phyloP scores from a whole-genome alignment of 2,797 vertebrate species.

The Alosa sapidissima region DNA sequence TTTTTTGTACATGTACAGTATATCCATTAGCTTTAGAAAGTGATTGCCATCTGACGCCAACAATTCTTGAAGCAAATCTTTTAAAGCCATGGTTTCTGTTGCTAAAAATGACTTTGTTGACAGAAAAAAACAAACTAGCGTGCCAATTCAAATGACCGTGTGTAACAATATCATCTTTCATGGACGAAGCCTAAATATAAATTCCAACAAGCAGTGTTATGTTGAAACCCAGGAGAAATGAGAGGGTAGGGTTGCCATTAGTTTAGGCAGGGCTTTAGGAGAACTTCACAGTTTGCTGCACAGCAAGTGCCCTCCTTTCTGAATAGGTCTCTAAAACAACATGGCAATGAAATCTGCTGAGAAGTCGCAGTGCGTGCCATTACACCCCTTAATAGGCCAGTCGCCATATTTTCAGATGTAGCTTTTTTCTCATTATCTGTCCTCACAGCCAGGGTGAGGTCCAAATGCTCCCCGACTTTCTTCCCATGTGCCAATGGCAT shows the following conservation, averaged over 20 bases:
- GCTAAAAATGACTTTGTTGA: conserved; percentile 16
- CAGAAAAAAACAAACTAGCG: not conserved
- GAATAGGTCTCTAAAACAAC: not conserved
- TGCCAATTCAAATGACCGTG: not conserved
- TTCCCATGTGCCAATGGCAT: conserved; percentile 78
- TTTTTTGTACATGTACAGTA: not conserved
- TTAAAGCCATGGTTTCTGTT: not conserved
- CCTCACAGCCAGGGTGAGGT: conserved; percentile 37
- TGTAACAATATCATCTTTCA: conserved; percentile 5
- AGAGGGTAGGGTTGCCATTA: not conserved
- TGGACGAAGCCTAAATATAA: not conserved
- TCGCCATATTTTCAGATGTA: not conserved
- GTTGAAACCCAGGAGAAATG: not conserved
- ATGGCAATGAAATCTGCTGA: not conserved
- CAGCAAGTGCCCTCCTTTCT: not conserved
- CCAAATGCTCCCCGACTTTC: conserved; percentile 76
- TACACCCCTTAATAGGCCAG: not conserved
- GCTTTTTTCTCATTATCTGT: not conserved
- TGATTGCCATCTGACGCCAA: not conserved
- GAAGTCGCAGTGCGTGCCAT: not conserved
- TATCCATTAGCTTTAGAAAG: not conserved
- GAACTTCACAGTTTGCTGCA: not conserved
- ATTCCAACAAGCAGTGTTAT: not conserved
- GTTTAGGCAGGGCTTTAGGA: not conserved
- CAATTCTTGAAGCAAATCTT: not conserved